A percentile compares a stretch with the other conserved stretches of the same genome.
phyloP scores from a whole-genome alignment of 2,888 invertebrate species.

The Platynereis dumerilii region DNA sequence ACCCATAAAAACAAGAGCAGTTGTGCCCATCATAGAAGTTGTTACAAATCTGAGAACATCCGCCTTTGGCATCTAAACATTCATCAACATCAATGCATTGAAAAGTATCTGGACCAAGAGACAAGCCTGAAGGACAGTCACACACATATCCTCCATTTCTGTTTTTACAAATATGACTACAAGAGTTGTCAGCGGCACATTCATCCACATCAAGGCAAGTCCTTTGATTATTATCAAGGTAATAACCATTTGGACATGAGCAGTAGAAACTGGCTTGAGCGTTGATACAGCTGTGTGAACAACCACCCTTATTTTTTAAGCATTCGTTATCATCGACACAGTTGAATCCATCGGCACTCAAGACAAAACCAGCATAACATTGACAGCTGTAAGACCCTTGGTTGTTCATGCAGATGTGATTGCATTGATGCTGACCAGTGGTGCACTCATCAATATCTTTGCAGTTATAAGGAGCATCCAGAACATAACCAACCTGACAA shows the following conservation, averaged over 20 bases:
- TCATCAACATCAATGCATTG: too few relatives aligned
- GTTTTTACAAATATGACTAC: conserved; percentile 4
- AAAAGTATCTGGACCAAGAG: not conserved
- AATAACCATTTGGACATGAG: not conserved
- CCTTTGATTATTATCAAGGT: not conserved
- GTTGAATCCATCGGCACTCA: not conserved
- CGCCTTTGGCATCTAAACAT: too few relatives aligned
- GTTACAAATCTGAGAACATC: too few relatives aligned
- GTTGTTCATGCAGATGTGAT: not conserved
- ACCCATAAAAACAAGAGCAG: too few relatives aligned
- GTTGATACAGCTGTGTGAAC: not conserved
- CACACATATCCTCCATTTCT: not conserved
- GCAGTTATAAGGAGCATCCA: not conserved
- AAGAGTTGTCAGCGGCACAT: not conserved
- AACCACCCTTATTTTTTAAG: not conserved
- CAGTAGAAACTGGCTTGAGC: not conserved
- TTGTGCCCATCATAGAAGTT: too few relatives aligned
- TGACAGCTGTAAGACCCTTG: not conserved
- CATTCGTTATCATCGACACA: not conserved
- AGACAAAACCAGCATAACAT: not conserved
- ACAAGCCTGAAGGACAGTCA: not conserved
- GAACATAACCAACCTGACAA: not conserved
- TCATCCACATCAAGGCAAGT: conserved; percentile 1
- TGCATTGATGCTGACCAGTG: not conserved
- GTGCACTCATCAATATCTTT: conserved; percentile 1